Evolutionary conservation across 1,140 invertebrate species (phyloP).

Genomic region (Penaeus japonicus): DNA sequence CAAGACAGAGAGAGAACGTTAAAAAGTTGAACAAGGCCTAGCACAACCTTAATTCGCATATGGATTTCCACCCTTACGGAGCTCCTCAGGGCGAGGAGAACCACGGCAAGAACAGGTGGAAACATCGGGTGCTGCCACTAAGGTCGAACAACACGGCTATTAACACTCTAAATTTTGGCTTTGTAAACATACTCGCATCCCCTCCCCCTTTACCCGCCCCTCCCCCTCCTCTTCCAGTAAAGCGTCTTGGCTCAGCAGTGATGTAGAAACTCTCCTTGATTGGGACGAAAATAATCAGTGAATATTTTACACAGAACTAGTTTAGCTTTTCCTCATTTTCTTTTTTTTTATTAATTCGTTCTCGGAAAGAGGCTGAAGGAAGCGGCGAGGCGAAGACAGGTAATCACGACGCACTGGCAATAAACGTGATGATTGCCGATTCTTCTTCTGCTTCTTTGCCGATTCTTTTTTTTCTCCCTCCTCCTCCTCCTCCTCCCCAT

Average conservation of each 20-base stretch:
- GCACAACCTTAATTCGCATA: no score
- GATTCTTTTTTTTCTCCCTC: neutral
- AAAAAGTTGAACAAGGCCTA: no score
- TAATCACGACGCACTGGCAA: neutral
- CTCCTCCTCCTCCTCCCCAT: neutral
- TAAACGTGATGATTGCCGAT: neutral
- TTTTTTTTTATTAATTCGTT: no score
- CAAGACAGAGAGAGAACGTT: no score
- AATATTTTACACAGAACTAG: neutral
- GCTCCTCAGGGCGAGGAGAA: no score
- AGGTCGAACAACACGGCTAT: no score
- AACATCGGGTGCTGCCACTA: no score
- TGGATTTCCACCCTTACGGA: no score
- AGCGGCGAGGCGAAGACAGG: neutral
- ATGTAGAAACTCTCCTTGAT: neutral
- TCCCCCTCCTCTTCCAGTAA: neutral
- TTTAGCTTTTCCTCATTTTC: no score
- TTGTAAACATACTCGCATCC: neutral
- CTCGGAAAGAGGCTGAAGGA: neutral
- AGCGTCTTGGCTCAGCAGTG: neutral
- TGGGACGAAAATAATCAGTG: constrained; percentile 7
- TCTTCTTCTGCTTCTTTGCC: neutral
- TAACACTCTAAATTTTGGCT: no score
- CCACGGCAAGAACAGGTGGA: no score
- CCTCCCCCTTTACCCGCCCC: neutral